phyloP scores from a whole-genome alignment of 1,140 invertebrate genomes.

The Tetramorium simillimum region DNA sequence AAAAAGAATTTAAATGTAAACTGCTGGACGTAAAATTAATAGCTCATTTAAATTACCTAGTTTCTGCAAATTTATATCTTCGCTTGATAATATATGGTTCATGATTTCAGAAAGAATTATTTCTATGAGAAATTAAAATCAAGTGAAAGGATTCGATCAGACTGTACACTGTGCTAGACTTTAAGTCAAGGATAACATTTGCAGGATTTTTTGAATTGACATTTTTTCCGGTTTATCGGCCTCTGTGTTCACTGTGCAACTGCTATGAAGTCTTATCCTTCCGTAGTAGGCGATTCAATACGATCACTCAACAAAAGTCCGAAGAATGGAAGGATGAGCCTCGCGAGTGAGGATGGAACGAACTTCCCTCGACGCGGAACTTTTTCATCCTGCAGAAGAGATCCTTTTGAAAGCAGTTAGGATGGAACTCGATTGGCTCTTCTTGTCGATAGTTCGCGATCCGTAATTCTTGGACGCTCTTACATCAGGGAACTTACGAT shows the following conservation, averaged over 20 bases:
- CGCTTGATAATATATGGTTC: not conserved
- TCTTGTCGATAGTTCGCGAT: slow-evolving; percentile 45
- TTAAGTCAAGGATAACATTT: not conserved
- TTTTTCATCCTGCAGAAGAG: slow-evolving; percentile 41
- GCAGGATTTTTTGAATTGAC: slow-evolving; percentile 3
- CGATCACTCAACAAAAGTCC: slow-evolving; percentile 36
- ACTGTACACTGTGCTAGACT: not conserved
- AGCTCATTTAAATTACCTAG: not conserved
- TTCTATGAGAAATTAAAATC: not conserved
- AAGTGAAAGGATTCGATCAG: not conserved
- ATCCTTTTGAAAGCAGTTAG: slow-evolving; percentile 43
- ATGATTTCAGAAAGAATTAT: not conserved
- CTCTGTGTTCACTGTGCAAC: not conserved
- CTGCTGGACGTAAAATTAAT: not conserved
- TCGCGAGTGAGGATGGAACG: slow-evolving; percentile 29
- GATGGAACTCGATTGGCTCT: slow-evolving; percentile 18
- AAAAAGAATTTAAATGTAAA: not conserved
- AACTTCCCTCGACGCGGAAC: slow-evolving; percentile 38
- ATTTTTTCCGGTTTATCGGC: slow-evolving; percentile 19
- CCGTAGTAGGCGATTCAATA: slow-evolving; percentile 36
- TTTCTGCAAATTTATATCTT: not conserved
- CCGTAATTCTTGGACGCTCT: slow-evolving; percentile 38
- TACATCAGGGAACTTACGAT: slow-evolving; percentile 20
- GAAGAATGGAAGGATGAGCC: slow-evolving; percentile 20
- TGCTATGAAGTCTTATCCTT: slow-evolving; percentile 27